These are phyloP conservation scores for Zaprionus camerounensis DNA, from an alignment of 1,140 invertebrate species.

Conservation along the genomic window DNA sequence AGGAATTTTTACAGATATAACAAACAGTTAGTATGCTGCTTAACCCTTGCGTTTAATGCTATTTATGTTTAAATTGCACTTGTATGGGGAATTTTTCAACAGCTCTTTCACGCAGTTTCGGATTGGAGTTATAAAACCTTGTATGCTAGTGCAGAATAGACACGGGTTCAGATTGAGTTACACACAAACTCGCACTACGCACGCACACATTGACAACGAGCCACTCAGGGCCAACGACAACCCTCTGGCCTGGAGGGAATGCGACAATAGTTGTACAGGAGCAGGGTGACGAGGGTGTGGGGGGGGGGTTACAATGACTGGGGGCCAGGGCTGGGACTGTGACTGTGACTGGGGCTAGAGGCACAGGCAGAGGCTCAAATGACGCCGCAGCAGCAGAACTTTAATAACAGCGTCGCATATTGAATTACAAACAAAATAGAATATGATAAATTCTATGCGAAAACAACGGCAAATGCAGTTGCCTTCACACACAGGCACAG, in stretches of 20 bases:
- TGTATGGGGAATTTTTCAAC: background rate
- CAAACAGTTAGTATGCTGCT: background rate
- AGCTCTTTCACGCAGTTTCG: constrained; percentile 17
- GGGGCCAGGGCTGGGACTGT: too few species aligned
- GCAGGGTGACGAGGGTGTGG: background rate
- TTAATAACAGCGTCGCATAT: constrained; percentile 76
- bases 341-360: constrained; percentile 2
- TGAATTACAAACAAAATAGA: constrained; percentile 81
- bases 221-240: constrained; percentile 54
- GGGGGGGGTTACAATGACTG: too few species aligned
- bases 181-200: constrained; percentile 6
- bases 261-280: background rate
- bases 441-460: constrained; percentile 80
- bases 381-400: constrained; percentile 75
- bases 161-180: constrained; percentile 7
- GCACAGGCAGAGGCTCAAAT: constrained; percentile 59
- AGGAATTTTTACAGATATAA: background rate
- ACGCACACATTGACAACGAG: constrained; percentile 68
- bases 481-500: constrained; percentile 15
- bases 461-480: constrained; percentile 64
- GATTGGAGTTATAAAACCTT: constrained; percentile 20
- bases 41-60: background rate
- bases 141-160: constrained; percentile 9
- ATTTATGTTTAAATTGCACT: background rate
- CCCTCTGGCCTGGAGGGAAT: background rate